Evolutionary conservation across 2,888 invertebrate species (phyloP).

Genomic region (Aethes cnicana): DNA sequence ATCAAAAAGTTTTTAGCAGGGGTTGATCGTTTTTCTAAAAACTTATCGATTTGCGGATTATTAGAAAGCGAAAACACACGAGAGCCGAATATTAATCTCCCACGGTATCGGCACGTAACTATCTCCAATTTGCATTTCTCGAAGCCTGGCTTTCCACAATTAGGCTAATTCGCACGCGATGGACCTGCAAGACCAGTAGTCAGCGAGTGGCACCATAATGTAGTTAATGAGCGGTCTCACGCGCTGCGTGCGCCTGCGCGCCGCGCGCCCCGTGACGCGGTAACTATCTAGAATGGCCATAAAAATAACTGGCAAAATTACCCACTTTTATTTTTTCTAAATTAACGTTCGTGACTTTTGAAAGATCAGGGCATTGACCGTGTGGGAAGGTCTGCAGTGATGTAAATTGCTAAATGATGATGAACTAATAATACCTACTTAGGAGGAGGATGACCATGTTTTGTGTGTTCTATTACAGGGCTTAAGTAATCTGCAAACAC

Average conservation of each 20-base stretch:
- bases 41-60: slow-evolving; percentile 15
- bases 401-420: no score
- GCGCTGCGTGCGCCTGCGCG: slow-evolving; percentile 45
- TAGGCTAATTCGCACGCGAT: slow-evolving; percentile 70
- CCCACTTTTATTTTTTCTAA: slow-evolving; percentile 27
- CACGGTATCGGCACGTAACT: slow-evolving; percentile 46
- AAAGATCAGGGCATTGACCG: slow-evolving; percentile 27
- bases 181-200: slow-evolving; percentile 74
- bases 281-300: slow-evolving; percentile 37
- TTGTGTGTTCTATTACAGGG: no score
- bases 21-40: no score
- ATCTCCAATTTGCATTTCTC: slow-evolving; percentile 70
- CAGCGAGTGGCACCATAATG: slow-evolving; percentile 62
- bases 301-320: slow-evolving; percentile 28
- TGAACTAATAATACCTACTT: no score
- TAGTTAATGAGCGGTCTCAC: slow-evolving; percentile 63
- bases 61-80: slow-evolving; percentile 29
- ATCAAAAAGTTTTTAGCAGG: no score
- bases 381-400: slow-evolving; percentile 13
- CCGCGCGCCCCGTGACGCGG: slow-evolving; percentile 39
- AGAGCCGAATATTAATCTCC: slow-evolving; percentile 39
- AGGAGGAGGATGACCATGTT: no score
- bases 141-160: slow-evolving; percentile 69
- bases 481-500: no score
- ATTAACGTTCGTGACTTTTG: slow-evolving; percentile 26